phyloP scores from a whole-genome alignment of 2,113 vertebrate genomes.

The Hymenochirus boettgeri region DNA sequence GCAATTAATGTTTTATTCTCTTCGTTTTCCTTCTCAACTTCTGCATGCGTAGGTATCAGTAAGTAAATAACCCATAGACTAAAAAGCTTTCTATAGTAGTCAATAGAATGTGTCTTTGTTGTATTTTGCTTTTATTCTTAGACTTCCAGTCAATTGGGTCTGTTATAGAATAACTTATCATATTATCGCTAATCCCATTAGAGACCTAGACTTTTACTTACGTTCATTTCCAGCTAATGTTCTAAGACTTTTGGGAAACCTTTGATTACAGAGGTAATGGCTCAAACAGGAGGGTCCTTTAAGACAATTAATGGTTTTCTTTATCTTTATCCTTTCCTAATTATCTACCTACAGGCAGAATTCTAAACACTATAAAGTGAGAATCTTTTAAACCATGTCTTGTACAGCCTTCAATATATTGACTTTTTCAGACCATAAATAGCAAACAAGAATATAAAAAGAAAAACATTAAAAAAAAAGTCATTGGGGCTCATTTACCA shows the following conservation, averaged over 20 bases:
- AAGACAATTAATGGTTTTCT: background rate
- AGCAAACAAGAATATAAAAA: background rate
- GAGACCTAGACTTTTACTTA: no score
- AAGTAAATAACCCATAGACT: conserved; percentile 15
- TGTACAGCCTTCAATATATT: background rate
- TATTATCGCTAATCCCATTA: no score
- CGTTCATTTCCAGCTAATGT: no score
- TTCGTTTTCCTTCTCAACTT: background rate
- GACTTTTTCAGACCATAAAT: background rate
- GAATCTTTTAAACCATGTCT: background rate
- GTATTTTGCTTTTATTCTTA: no score
- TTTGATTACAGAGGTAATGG: background rate
- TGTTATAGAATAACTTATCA: no score
- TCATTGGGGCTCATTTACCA: background rate
- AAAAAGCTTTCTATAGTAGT: conserved; percentile 6
- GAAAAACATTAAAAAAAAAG: background rate
- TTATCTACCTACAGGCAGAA: background rate
- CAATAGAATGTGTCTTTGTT: background rate
- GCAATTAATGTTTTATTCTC: conserved; percentile 7
- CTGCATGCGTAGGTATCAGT: conserved; percentile 34
- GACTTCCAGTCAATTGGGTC: no score
- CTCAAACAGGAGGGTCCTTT: background rate
- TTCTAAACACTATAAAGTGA: background rate
- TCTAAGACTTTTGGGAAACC: background rate
- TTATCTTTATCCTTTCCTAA: background rate